Percentiles rank a stretch among this genome's conserved stretches.
Evolutionary conservation across 2,888 invertebrate genomes (phyloP).

Genomic region (Hydriomena furcata): DNA sequence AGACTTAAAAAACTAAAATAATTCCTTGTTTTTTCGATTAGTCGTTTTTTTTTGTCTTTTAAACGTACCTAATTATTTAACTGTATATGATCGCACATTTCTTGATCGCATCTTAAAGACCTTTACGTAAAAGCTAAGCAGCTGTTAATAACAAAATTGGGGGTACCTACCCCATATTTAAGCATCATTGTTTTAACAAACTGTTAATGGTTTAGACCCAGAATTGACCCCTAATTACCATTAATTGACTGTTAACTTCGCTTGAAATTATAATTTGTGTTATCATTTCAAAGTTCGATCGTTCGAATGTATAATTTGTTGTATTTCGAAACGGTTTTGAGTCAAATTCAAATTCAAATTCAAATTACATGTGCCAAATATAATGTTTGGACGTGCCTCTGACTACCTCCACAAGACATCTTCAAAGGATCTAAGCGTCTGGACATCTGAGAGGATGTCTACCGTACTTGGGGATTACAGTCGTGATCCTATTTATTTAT

Average conservation of each 20-base stretch:
- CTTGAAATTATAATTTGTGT: constrained; percentile 1
- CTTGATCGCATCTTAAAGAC: too few relatives aligned
- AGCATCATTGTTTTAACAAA: constrained; percentile 22
- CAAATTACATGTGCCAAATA: background rate
- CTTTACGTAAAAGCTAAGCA: background rate
- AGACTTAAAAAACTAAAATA: too few relatives aligned
- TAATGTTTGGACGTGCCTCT: too few relatives aligned
- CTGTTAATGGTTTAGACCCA: constrained; percentile 28
- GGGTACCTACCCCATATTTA: constrained; percentile 15
- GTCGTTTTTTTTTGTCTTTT: too few relatives aligned
- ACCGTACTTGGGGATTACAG: too few relatives aligned
- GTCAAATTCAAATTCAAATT: background rate
- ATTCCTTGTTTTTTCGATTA: too few relatives aligned
- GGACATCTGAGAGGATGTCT: too few relatives aligned
- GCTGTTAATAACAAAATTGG: constrained; percentile 14
- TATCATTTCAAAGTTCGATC: background rate
- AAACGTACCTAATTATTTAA: too few relatives aligned
- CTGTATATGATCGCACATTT: too few relatives aligned
- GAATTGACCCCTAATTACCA: constrained; percentile 43
- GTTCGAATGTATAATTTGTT: background rate
- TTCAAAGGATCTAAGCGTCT: too few relatives aligned
- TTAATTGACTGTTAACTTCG: constrained; percentile 42
- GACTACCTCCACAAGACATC: too few relatives aligned
- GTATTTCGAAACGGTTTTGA: background rate
- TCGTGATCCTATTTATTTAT: too few relatives aligned